Base-by-base conservation (phyloP, 2,797 vertebrate genomes). In the Geotrypetes seraphini region DNA sequence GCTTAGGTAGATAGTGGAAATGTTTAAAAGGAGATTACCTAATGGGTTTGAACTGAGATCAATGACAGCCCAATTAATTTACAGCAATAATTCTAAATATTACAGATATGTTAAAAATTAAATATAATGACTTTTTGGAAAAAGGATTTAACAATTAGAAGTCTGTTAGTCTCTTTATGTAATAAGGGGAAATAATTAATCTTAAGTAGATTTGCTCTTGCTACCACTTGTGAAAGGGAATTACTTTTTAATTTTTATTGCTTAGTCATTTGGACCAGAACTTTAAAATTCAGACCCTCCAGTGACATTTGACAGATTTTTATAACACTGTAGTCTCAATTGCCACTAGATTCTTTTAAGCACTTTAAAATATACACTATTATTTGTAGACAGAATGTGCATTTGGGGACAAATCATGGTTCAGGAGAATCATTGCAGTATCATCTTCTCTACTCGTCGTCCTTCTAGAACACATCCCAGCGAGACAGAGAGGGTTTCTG, bases 91-190 rank as follows among this genome's bases (percentile, higher is more conserved):
- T 40, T 71, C 51, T 31, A 57, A 23, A 42, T 71, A 67, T 63
- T 66, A 69, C 47, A 60, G 24, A 69, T 33, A 53, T 66, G 64
- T 71, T 73, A 73, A 77, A 46, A 73, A 63, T 36, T 40, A 48
- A 61, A 48, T 55, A 47, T 51, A 66, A 70, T 51, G 62, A 63
- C 57, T 66, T 47, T 57, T 69, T 37, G 63, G 44, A 42, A 66
- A 66, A 64, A 73, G 47, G 58, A 63, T 60, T 67, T 47, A 67
- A 61, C 64, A 78, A 71, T 78, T 74, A 79, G 50, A 62, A 46
- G 29, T 43, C 57, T 61, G 58, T 53, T 68, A 63, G 36, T 60
- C 62, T 59, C 33, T 56, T 51, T 23, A 4, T 60, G 42, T 67
- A 69, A 66, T 60, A 65, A 75, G 69, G 63, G 57, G 39, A 42